Percentiles rank a stretch among this genome's conserved stretches.
Evolutionary conservation across 2,797 vertebrate species (phyloP).

Genomic region (Intellagama lesueurii): DNA sequence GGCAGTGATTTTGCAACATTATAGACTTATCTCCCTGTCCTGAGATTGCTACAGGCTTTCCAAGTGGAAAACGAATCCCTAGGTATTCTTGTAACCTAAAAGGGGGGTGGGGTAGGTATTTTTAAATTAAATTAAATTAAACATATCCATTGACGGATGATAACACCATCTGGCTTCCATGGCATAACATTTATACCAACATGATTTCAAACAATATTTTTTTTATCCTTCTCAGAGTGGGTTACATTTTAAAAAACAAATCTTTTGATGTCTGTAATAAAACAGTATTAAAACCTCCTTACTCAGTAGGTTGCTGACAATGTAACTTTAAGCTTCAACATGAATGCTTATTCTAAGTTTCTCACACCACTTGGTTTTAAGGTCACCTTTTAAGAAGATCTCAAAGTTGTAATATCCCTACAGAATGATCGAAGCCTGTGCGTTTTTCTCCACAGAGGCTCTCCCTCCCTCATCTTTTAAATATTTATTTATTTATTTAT

Average conservation of each 20-base stretch:
- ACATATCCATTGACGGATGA: too few species aligned
- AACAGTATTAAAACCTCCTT: neutral
- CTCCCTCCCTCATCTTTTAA: neutral
- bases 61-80: too few species aligned
- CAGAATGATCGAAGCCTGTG: accelerated
- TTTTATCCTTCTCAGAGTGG: neutral
- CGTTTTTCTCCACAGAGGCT: accelerated
- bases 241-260: neutral
- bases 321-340: neutral
- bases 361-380: neutral
- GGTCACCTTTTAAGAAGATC: conserved; percentile 2
- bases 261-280: neutral
- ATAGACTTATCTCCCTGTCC: too few species aligned
- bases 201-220: neutral
- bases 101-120: too few species aligned
- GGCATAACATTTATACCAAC: too few species aligned
- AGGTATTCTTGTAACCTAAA: too few species aligned
- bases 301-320: neutral
- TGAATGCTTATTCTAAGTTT: neutral
- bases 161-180: too few species aligned
- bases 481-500: too few species aligned
- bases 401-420: neutral
- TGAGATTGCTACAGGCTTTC: too few species aligned
- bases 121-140: too few species aligned
- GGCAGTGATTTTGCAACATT: too few species aligned